Evolutionary conservation across 1,140 invertebrate species (phyloP), one percentile per base, ranked within the genome.

Genomic region (Coptotermes formosanus): DNA sequence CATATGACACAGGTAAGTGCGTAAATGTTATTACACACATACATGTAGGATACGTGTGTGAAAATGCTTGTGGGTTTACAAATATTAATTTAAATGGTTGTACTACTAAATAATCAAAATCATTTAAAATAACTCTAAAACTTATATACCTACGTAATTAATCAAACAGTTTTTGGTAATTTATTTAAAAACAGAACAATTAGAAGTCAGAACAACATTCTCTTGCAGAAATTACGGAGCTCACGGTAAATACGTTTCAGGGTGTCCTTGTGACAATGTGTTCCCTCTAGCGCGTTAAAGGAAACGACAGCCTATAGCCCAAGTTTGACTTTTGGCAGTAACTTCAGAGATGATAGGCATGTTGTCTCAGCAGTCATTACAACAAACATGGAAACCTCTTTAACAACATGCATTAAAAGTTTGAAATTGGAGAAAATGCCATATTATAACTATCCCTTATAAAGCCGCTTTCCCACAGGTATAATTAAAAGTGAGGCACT

Each of bases 331-430:
- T 30, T 4, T 30, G 64, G 64, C 64, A 75, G 2, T 14, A 25
- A 9, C 9, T 75, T 75, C 1, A 11, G 25, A 75, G 25, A 30
- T 75, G 64, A 75, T 75, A 75, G 64, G 64, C 64, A 75, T 25
- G 64, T 75, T 75, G n/a, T 0, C 25, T 75, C 64, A 30, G 25
- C 0, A 75, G 64, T 75, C 64, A 75, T 75, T 75, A 75, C 64
- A 75, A 30, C 64, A 30, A 75, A 75, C 64, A 75, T 25, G 64
- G 25, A 30, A 75, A 75, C n/a, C 64, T 75, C 25, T 75, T 75
- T 30, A 75, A 75, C 64, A 75, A 75, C 64, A 75, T 30, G 64
- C 64, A 75, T 75, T 75, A n/a, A 75, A 75, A 75, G 64, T 75
- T 75, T 75, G 64, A 30, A 30, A 75, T 75, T 75, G n/a, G 25